Conservation (phyloP, 64 coral and sea anemone species). For the Pocillopora verrucosa region DNA sequence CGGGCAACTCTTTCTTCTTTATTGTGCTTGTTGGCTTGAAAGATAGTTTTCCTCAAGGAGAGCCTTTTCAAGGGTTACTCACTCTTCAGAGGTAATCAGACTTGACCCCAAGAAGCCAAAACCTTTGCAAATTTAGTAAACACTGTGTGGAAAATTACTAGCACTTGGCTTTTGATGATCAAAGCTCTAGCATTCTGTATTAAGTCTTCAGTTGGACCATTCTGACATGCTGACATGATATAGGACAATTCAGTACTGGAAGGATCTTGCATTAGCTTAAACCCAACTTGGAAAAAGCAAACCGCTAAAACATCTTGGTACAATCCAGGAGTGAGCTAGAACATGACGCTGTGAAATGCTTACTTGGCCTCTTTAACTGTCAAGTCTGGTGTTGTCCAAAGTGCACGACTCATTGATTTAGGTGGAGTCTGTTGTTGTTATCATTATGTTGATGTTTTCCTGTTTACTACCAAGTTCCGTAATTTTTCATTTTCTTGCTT, state of each 20-base stretch:
- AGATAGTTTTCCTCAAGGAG: too few species aligned
- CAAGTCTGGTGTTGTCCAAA: background rate
- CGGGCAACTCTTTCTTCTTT: too few species aligned
- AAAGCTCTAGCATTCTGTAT: too few species aligned
- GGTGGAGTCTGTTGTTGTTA: background rate
- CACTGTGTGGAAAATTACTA: too few species aligned
- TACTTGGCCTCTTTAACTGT: background rate
- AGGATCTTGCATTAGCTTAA: background rate
- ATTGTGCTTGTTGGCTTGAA: too few species aligned
- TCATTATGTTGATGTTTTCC: background rate
- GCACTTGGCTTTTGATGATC: background rate
- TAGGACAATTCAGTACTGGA: background rate
- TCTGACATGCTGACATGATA: too few species aligned
- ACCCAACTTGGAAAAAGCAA: background rate
- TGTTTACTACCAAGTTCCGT: slow-evolving; percentile 52
- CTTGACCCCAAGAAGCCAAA: too few species aligned
- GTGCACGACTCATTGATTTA: background rate
- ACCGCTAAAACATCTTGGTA: background rate
- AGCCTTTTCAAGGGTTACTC: too few species aligned
- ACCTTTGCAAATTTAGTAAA: too few species aligned
- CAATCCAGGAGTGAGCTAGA: background rate
- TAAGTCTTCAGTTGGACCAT: too few species aligned
- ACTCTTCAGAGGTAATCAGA: too few species aligned
- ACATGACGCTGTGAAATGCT: background rate
- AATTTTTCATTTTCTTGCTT: slow-evolving; percentile 94